A percentile compares a stretch with the other conserved stretches of the same genome.
Conservation (phyloP, 2,797 vertebrate genomes). For the Clamator glandarius region DNA sequence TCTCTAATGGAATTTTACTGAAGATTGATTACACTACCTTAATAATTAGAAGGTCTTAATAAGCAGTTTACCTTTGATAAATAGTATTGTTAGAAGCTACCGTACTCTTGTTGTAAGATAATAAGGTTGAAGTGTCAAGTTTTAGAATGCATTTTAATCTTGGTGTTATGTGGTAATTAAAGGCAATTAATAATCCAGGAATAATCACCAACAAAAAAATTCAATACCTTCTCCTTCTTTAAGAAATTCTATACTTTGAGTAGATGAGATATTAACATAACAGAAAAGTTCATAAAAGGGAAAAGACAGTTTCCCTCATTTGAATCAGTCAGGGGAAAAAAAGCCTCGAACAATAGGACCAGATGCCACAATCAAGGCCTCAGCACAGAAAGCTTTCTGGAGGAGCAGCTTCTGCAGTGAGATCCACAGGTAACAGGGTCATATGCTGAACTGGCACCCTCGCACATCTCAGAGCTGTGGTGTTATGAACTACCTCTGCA, state of each 20-base stretch:
- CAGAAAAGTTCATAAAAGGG: neutral
- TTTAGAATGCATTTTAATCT: conserved; percentile 68
- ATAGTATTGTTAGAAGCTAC: conserved; percentile 66
- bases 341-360: too few species aligned
- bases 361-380: neutral
- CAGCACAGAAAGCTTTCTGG: neutral
- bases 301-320: neutral
- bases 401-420: neutral
- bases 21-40: conserved; percentile 74
- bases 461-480: neutral
- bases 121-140: conserved; percentile 71
- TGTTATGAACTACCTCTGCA: neutral
- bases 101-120: conserved; percentile 44
- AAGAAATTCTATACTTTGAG: neutral
- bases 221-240: neutral
- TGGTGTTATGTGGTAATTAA: conserved; percentile 49
- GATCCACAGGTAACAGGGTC: neutral
- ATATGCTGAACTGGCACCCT: neutral
- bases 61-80: conserved; percentile 73
- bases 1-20: conserved; percentile 64
- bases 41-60: conserved; percentile 77
- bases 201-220: neutral
- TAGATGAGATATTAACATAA: neutral
- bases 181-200: conserved; percentile 65
- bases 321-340: neutral